phyloP scores from a whole-genome alignment of 1,140 invertebrate species.

The Penaeus chinensis region DNA sequence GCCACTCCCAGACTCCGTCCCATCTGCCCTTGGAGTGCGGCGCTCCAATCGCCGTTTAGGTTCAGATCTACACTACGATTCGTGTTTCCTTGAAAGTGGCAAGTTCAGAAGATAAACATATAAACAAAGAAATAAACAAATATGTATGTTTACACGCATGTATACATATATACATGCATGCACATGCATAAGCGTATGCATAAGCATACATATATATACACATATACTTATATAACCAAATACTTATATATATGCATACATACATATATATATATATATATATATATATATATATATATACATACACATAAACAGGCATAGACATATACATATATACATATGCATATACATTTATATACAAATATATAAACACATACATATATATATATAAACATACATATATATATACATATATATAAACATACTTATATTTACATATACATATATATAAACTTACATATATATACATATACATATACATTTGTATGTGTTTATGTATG shows the following conservation, averaged over 20 bases:
- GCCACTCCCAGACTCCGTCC: too few species aligned
- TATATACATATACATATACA: background rate
- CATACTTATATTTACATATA: background rate
- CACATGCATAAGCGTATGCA: background rate
- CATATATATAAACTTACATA: background rate
- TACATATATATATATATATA: background rate
- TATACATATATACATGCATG: background rate
- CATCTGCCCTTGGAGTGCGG: too few species aligned
- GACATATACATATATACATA: background rate
- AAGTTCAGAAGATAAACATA: too few species aligned
- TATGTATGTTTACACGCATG: background rate
- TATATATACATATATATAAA: background rate
- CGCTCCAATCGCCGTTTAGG: too few species aligned
- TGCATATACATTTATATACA: background rate
- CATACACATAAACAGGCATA: too few species aligned
- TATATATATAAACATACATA: background rate
- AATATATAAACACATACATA: background rate
- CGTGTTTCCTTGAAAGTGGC: too few species aligned
- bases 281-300: background rate
- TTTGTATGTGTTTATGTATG: background rate
- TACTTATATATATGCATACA: background rate
- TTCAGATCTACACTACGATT: too few species aligned
- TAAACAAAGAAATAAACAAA: too few species aligned
- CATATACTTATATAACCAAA: background rate
- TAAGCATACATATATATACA: background rate